phyloP scores from a whole-genome alignment of 2,113 vertebrate species.

The Pyrgilauda ruficollis region DNA sequence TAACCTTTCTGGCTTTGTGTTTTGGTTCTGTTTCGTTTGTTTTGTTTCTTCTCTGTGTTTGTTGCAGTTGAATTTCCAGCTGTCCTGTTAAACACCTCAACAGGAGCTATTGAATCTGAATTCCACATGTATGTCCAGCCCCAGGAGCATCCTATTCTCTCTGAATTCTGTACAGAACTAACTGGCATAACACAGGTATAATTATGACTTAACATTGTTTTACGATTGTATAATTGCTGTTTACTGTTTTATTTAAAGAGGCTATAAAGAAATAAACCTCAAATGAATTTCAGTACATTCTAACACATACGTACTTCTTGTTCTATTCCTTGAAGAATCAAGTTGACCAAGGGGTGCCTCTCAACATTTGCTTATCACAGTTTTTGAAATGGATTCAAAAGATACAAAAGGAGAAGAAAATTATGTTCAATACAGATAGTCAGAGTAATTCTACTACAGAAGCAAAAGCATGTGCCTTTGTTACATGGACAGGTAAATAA shows the following conservation, averaged over 20 bases:
- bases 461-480: conserved; percentile 81
- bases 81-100: conserved; percentile 83
- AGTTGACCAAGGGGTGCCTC: conserved; percentile 87
- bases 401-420: conserved; percentile 80
- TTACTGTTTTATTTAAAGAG: neutral
- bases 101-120: conserved; percentile 84
- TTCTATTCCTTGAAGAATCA: conserved; percentile 75
- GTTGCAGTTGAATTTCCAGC: conserved; percentile 91
- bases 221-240: conserved; percentile 37
- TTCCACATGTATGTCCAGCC: conserved; percentile 92
- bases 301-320: neutral
- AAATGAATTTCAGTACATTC: neutral
- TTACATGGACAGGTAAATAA: conserved; percentile 93
- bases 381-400: conserved; percentile 89
- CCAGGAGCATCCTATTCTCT: conserved; percentile 87
- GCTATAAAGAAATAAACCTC: neutral
- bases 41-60: neutral
- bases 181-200: conserved; percentile 91
- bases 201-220: neutral
- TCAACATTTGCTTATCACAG: conserved; percentile 87
- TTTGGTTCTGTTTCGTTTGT: neutral
- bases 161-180: conserved; percentile 87
- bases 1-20: neutral
- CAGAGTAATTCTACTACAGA: conserved; percentile 18
- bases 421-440: conserved; percentile 70